phyloP scores from a whole-genome alignment of 2,888 invertebrate species.

The Drosophila formosana region DNA sequence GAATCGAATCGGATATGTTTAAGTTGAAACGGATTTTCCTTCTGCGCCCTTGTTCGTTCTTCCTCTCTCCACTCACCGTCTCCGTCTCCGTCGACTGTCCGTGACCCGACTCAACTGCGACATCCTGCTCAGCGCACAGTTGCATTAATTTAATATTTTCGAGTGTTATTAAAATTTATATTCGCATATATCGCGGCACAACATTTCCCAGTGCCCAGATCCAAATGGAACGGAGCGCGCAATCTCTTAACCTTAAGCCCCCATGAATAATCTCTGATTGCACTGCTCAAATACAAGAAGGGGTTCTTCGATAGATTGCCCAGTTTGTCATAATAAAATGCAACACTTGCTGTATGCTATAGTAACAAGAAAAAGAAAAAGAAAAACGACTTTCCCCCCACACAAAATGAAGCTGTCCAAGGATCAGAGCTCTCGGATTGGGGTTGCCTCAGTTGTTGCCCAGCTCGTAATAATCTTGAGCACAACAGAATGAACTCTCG shows the following conservation, averaged over 20 bases:
- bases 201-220: neutral
- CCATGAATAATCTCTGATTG: slow-evolving; percentile 16
- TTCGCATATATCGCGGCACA: neutral
- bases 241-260: slow-evolving; percentile 14
- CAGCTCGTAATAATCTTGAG: neutral
- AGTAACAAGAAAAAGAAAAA: too few relatives aligned
- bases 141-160: slow-evolving; percentile 30
- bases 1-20: slow-evolving; percentile 69
- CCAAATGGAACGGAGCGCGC: neutral
- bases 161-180: slow-evolving; percentile 25
- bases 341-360: neutral
- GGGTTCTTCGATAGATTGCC: slow-evolving; percentile 4
- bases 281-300: neutral
- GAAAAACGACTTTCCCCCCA: neutral
- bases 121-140: slow-evolving; percentile 18
- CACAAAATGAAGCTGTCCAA: neutral
- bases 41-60: neutral
- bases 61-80: too few relatives aligned
- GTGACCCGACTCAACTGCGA: neutral
- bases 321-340: slow-evolving; percentile 24
- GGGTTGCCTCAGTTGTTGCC: neutral
- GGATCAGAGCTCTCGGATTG: neutral
- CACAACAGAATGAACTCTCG: neutral
- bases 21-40: slow-evolving; percentile 70
- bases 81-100: neutral